These are phyloP conservation scores for Eristalis tenax DNA, from an alignment of 2,888 invertebrate species.

Conservation along the genomic window DNA sequence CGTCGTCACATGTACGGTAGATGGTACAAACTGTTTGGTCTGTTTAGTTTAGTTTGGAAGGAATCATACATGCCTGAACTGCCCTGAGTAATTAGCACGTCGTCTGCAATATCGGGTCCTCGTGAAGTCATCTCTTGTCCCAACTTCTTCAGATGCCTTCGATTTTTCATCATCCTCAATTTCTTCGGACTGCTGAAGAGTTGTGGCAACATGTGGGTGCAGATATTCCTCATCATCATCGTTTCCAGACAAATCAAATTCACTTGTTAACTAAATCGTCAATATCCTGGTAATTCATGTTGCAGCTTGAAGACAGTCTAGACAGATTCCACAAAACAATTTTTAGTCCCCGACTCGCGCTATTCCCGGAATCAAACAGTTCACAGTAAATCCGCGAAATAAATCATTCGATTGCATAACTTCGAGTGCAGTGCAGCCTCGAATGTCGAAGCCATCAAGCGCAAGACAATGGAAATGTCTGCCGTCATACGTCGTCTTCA, in stretches of 20 bases:
- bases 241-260: too few relatives aligned
- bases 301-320: too few relatives aligned
- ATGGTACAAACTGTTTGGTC: too few relatives aligned
- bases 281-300: too few relatives aligned
- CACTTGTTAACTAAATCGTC: too few relatives aligned
- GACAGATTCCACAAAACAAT: too few relatives aligned
- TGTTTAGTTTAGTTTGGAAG: too few relatives aligned
- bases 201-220: neutral
- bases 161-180: neutral
- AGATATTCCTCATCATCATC: too few relatives aligned
- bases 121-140: neutral
- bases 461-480: slow-evolving; percentile 61
- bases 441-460: slow-evolving; percentile 4
- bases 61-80: neutral
- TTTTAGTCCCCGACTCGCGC: too few relatives aligned
- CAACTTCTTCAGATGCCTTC: neutral
- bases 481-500: slow-evolving; percentile 61
- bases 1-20: too few relatives aligned
- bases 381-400: slow-evolving; percentile 40
- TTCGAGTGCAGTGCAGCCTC: slow-evolving; percentile 2
- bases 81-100: neutral
- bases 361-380: neutral
- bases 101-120: neutral
- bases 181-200: neutral
- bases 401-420: slow-evolving; percentile 53